Base-by-base conservation (phyloP, 2,113 vertebrate species). In the Psilopogon haemacephalus region DNA sequence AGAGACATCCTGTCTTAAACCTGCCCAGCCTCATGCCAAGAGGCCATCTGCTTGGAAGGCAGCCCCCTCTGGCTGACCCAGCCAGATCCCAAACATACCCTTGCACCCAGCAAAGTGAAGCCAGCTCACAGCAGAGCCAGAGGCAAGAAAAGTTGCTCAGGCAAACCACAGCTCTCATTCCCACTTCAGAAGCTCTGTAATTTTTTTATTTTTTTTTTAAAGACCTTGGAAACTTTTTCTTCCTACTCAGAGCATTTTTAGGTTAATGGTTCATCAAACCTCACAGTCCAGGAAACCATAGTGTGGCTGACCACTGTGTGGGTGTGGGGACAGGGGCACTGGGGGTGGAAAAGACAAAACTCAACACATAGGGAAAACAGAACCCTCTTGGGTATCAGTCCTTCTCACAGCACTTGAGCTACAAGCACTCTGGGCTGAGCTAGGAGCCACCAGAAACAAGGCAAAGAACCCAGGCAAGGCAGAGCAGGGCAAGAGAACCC, bases 1-100 rank as follows among this genome's bases (percentile, higher is more conserved):
- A 93, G 81, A 84, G 93, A 95, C 93, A 89, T 94, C 89, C 89
- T 95, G 87, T 81, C 87, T 94, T 74, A 91, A 94, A 89, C 95
- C 93, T 94, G 93, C 42, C 1, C 42, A 91, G 62, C 35, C 82
- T 48, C 79, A 84, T 0, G 75, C 84, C 87, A 89, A 77, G 84
- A 77, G 28, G 78, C 85, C 93, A 94, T 96, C 95, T 96, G 95
- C 91, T 96, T 82, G 91, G 94, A 94, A 85, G 52, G 70, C 28
- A 0, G 88, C 56, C 64, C 64, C 44, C 84, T 76, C 72, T 12
- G 9, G 87, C 82, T 76, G 79, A 83, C 90, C 91, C 2, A 0
- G 69, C 76, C 90, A 80, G 64, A 93, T 91, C 95, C 83, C 88
- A 73, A 91, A 87, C 95, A 93, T 62, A 70, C 85, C 65, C 75